Base-by-base conservation (phyloP, 2,888 invertebrate species). In the Flexamia atlantica region DNA sequence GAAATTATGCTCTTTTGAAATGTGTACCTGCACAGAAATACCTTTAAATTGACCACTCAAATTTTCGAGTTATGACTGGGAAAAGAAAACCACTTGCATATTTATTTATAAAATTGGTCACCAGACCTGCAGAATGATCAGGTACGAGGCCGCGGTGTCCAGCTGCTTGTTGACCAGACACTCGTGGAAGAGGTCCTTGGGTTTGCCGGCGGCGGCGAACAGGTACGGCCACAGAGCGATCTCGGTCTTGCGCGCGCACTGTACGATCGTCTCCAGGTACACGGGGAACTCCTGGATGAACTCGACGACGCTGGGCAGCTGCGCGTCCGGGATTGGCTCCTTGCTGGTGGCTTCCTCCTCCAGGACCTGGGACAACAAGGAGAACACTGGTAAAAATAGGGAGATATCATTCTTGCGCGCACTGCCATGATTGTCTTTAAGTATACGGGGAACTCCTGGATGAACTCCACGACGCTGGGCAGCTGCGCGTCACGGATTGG, bases 291-390 rank as follows among this genome's bases (percentile, higher is more conserved):
- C 99, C 89, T 98, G 96, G 86, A 99, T 99, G 89, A 99, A 99
- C 90, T 99, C 99, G 17, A 99, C 95, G 17, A 99, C 96, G 88
- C 99, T 97, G 0, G 99, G 99, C 86, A 99, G 91, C 88, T 99
- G 95, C 0, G 99, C 99, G 91, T 99, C 99, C 40, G 99, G 99
- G 88, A 99, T 98, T 0, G 99, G 99, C 89, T 99, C 99, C 89
- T 99, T 99, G 88, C 98, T 98, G 0, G 99, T 99, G 0, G 99
- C 99, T 91, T 99, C 99, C 90, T 99, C 99, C 90, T 99, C 99
- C 83, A 99, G 90, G 23, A 98, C 96, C 91, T 94, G 90, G 70
- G 17, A 84, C 32, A 36, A 68, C 36, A 32, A 83, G n/a, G n/a
- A n/a, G n/a, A n/a, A n/a, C n/a, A n/a, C n/a, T n/a, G n/a, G n/a